These are phyloP conservation scores for Campylomormyrus tamandua DNA, from an alignment of 2,113 vertebrate species.

Conservation along the genomic window DNA sequence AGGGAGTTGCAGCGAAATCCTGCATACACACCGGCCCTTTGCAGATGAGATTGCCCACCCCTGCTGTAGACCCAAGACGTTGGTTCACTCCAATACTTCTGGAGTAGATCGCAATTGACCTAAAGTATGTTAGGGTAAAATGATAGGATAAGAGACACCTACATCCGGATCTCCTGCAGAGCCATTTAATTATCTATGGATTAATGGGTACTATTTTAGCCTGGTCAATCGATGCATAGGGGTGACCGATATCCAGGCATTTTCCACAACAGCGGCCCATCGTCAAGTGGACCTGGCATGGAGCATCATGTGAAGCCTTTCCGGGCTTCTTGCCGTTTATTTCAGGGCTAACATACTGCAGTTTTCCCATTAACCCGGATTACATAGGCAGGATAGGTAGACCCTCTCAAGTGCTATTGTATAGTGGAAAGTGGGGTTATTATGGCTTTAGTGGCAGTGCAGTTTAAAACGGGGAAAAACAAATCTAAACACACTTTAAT, in stretches of 20 bases:
- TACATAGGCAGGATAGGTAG: not conserved
- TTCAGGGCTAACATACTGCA: not conserved
- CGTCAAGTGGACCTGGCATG: not conserved
- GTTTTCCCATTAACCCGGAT: not conserved
- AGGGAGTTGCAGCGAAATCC: too few species aligned
- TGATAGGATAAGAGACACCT: not conserved
- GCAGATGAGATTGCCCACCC: too few species aligned
- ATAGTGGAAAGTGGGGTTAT: not conserved
- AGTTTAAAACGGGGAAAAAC: not conserved
- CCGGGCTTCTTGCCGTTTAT: not conserved
- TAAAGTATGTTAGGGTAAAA: not conserved
- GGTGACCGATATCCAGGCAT: not conserved
- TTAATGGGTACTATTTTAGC: not conserved
- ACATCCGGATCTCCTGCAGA: not conserved
- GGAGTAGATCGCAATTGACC: not conserved
- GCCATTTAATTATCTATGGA: slow-evolving; percentile 17
- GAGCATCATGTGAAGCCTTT: not conserved
- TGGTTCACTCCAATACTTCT: not conserved
- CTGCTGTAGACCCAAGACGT: not conserved
- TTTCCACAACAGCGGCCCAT: not conserved
- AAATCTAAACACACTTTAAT: not conserved
- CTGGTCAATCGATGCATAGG: not conserved
- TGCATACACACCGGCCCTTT: too few species aligned
- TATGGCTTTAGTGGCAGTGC: not conserved
- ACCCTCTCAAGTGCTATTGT: not conserved